Evolutionary conservation across 2,113 vertebrate species (phyloP).

Genomic region (Platichthys stellatus): DNA sequence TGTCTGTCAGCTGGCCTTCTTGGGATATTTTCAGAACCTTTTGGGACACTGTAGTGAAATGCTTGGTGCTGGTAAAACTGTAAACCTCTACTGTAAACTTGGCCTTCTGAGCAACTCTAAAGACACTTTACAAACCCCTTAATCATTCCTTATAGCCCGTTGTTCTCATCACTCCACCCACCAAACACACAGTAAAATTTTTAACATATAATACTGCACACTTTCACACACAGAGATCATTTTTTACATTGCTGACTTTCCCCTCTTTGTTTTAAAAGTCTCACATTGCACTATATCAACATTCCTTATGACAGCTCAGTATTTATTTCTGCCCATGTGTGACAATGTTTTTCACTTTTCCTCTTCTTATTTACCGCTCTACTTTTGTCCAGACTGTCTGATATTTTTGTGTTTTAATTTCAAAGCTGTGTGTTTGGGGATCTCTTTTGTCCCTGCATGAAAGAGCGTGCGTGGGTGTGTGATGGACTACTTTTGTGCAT

Average conservation of each 20-base stretch:
- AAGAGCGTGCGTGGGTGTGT: conserved; percentile 7
- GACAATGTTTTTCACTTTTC: conserved; percentile 46
- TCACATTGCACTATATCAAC: conserved; percentile 33
- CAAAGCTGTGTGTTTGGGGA: conserved; percentile 24
- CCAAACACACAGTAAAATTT: not conserved
- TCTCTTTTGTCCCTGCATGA: conserved; percentile 20
- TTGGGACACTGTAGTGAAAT: not conserved
- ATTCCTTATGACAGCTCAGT: conserved; percentile 26
- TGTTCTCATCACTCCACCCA: conserved; percentile 44
- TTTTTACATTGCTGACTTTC: conserved; percentile 25
- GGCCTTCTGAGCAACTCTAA: conserved; percentile 55
- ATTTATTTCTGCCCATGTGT: conserved; percentile 54
- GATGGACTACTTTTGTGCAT: conserved; percentile 5
- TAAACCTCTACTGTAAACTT: conserved; percentile 72
- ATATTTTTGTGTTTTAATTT: conserved; percentile 27
- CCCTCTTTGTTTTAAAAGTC: conserved; percentile 29
- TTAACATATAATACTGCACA: conserved; percentile 15
- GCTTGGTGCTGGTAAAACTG: conserved; percentile 36
- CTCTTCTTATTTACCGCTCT: conserved; percentile 31
- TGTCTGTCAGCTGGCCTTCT: conserved; percentile 15
- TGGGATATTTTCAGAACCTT: conserved; percentile 3
- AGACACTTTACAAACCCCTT: conserved; percentile 26
- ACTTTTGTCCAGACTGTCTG: conserved; percentile 36
- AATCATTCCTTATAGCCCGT: conserved; percentile 25
- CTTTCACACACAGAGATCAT: not conserved